phyloP scores from a whole-genome alignment of 2,888 invertebrate genomes.

The Smittia sp. region DNA sequence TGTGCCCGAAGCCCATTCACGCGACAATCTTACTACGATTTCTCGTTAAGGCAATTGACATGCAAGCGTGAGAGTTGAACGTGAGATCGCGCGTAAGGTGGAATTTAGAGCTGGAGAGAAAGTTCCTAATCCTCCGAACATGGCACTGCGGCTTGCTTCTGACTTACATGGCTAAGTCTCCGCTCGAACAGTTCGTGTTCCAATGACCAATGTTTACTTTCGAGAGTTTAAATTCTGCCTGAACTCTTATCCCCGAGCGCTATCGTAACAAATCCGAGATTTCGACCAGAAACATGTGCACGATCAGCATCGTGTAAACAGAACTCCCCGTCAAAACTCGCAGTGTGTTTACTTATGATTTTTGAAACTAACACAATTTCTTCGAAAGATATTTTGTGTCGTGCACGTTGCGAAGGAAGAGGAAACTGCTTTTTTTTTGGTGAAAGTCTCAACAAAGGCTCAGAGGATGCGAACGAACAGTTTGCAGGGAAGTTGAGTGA shows the following conservation, averaged over 20 bases:
- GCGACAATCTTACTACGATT: not conserved
- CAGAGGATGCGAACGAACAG: not conserved
- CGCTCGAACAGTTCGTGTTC: not conserved
- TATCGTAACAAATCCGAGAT: not conserved
- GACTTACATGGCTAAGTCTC: not conserved
- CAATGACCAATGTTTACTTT: slow-evolving; percentile 18
- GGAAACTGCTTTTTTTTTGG: slow-evolving; percentile 9
- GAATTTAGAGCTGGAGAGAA: not conserved
- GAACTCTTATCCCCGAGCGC: slow-evolving; percentile 10
- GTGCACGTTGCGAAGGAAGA: not conserved
- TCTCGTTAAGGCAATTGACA: not conserved
- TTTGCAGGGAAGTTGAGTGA: not conserved
- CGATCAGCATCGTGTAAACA: slow-evolving; percentile 31
- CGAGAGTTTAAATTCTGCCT: not conserved
- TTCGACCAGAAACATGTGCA: slow-evolving; percentile 30
- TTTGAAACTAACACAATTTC: slow-evolving; percentile 23
- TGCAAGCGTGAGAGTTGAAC: not conserved
- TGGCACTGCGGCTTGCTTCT: not conserved
- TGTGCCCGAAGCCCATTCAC: not conserved
- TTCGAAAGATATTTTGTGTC: not conserved
- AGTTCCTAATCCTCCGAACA: not conserved
- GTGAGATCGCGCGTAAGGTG: not conserved
- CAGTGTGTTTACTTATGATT: slow-evolving; percentile 33
- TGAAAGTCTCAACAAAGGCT: not conserved
- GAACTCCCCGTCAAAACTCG: not conserved